Conservation (phyloP, 2,797 vertebrate genomes). For the Neomorphus geoffroyi region DNA sequence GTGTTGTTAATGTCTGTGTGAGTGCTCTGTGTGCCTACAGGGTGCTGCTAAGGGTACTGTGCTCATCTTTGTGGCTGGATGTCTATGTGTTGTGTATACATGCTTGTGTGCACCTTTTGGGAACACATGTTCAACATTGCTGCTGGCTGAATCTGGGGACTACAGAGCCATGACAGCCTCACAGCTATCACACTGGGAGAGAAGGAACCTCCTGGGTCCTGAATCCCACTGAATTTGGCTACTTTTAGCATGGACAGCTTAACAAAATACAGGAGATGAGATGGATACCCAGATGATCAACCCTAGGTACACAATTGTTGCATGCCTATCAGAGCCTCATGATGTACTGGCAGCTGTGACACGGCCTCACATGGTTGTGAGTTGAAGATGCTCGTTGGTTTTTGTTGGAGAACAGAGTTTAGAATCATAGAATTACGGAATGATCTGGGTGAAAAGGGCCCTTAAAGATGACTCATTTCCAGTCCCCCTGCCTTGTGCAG, state of each 20-base stretch:
- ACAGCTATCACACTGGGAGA: background rate
- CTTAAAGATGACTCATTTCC: too few species aligned
- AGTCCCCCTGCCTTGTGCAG: too few species aligned
- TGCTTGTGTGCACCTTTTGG: too few species aligned
- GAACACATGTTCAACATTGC: rapidly evolving
- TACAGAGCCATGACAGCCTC: background rate
- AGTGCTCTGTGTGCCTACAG: background rate
- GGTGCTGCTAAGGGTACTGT: background rate
- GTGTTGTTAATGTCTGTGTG: background rate
- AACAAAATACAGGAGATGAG: background rate
- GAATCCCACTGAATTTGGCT: background rate
- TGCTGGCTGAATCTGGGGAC: background rate
- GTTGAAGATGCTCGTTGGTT: background rate
- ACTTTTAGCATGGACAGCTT: background rate
- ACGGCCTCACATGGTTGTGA: rapidly evolving
- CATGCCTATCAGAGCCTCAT: rapidly evolving
- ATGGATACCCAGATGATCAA: background rate
- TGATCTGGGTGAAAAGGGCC: too few species aligned
- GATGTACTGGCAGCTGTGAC: background rate
- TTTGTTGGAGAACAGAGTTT: background rate
- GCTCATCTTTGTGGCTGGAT: background rate
- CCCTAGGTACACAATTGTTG: background rate
- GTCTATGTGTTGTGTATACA: too few species aligned
- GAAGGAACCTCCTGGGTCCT: background rate
- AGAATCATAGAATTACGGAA: too few species aligned